Base-by-base conservation (phyloP, 2,113 vertebrate species). In the Anoura caudifer region DNA sequence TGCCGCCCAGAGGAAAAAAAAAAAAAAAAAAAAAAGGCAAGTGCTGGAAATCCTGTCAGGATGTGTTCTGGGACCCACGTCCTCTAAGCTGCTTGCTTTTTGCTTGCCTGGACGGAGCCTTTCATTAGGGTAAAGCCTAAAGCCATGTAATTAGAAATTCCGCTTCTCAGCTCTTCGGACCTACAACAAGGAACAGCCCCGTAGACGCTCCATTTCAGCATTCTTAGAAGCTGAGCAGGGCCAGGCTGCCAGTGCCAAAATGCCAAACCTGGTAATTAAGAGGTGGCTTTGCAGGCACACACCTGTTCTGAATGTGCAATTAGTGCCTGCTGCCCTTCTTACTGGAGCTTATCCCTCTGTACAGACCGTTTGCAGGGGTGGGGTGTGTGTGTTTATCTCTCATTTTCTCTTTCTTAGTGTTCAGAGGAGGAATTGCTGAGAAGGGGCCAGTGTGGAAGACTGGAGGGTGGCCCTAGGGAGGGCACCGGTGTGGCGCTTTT, bases 61-160 rank as follows among this genome's bases (percentile, higher is more conserved):
- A 82, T 73, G 77, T 38, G n/a, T 84, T 77, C 54, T 1, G n/a
- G 73, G 82, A n/a, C 63, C 72, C 36, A 20, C 1, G 6, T 80
- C 72, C 97, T 95, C 79, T 63, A 90, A 95, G 91, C 96, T 88
- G n/a, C 20, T 13, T 90, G 75, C 79, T 70, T 11, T 94, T n/a
- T 59, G 75, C 84, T 56, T 93, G 95, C 92, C 96, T 87, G 67
- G 90, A 73, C 91, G 90, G 80, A 98, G 97, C 97, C 97, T 98
- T 92, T 98, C 98, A 98, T 98, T 98, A 98, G 19, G 36, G 81
- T 92, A 91, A 98, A 96, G 95, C 95, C 96, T 90, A 95, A 98
- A 96, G 95, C 96, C 96, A 50, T 95, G 97, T 98, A 98, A 98
- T 98, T 98, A 98, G 98, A 98, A 98, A 98, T 96, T 97, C 83